Evolutionary conservation across 2,888 invertebrate species (phyloP), one percentile per base, ranked within the genome.

Genomic region (Ophion slaviceki): DNA sequence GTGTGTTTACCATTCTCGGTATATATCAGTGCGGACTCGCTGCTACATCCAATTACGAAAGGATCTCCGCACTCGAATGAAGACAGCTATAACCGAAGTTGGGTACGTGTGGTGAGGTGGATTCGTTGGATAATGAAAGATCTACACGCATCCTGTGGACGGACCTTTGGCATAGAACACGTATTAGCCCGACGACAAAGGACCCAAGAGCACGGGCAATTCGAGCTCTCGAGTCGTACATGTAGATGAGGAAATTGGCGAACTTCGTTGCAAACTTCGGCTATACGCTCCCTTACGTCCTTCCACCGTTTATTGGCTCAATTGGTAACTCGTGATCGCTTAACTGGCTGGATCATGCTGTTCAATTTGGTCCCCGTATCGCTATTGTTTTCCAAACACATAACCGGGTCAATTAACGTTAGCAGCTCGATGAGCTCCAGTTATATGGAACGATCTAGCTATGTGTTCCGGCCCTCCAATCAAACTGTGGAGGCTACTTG

Each of bases 231-330:
- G 59, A 61, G 40, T 75, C 61, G 75, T n/a, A 64, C 64, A n/a
- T 76, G 64, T 76, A 76, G 79, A 75, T 32, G 59, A 71, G 61
- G 14, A 59, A 70, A 70, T 70, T 84, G 62, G 40, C 11, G 36
- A 84, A 81, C 68, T 81, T 72, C n/a, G 67, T 74, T 84, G 24
- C 40, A 75, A 79, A 83, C 78, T 78, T 83, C 28, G 36, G 14
- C 67, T 61, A 74, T 66, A 17, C 28, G 14, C 36, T 59, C n/a
- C 14, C 79, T 40, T 47, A 40, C 67, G 20, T 24, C 20, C 20
- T 45, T 61, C 17, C 8, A 11, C 28, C 47, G 20, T 32, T 32
- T 10, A 59, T 72, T 57, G 36, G n/a, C 59, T 11, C 40, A 74
- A 62, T 32, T 74, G 20, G 61, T 40, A 72, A 45, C 40, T 67